A percentile compares a stretch with the other conserved stretches of the same genome.
Evolutionary conservation across 2,797 vertebrate genomes (phyloP).

Genomic region (Enteromius paludinosus): DNA sequence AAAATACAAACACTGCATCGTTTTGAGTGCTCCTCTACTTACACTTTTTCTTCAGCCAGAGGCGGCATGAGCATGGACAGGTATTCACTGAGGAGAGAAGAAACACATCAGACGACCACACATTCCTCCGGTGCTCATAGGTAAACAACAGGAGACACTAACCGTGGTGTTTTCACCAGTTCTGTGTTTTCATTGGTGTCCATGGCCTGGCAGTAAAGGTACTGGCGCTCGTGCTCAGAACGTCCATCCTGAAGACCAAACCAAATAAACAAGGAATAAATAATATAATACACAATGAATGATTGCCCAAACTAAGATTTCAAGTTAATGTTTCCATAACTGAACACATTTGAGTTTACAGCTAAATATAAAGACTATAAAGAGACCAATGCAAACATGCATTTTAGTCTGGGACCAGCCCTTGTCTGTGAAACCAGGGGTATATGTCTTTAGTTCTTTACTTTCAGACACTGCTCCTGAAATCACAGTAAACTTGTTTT

Average conservation of each 20-base stretch:
- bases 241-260: slow-evolving; percentile 84
- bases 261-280: slow-evolving; percentile 7
- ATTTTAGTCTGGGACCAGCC: too few relatives aligned
- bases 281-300: neutral
- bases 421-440: too few relatives aligned
- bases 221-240: slow-evolving; percentile 94
- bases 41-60: slow-evolving; percentile 90
- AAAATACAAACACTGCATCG: neutral
- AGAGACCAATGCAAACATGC: too few relatives aligned
- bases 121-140: neutral
- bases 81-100: slow-evolving; percentile 84
- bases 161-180: slow-evolving; percentile 94
- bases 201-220: slow-evolving; percentile 91
- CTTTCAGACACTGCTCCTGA: neutral
- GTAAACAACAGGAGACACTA: slow-evolving; percentile 52
- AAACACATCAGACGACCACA: neutral
- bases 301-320: neutral
- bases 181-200: slow-evolving; percentile 87
- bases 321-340: too few relatives aligned
- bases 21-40: slow-evolving; percentile 66
- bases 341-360: neutral
- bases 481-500: too few relatives aligned
- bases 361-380: too few relatives aligned
- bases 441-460: neutral
- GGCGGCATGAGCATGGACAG: slow-evolving; percentile 96